Base-by-base conservation (phyloP, 2,797 vertebrate genomes). In the Pseudochirops corinnae region DNA sequence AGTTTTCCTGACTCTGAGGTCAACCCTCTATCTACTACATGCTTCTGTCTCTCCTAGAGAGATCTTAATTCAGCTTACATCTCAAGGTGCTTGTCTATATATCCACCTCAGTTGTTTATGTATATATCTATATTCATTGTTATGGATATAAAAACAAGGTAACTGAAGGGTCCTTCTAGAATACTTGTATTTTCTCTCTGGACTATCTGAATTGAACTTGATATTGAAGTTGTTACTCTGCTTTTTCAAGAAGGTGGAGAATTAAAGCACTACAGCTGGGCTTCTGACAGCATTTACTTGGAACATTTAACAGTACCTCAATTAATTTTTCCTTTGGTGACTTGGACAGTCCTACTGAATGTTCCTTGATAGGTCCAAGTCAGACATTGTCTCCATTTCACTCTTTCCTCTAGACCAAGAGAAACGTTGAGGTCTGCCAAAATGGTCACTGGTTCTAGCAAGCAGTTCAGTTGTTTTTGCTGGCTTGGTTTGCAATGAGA, bases 141-240 rank as follows among this genome's bases (percentile, higher is more conserved):
- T 74, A 10, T 74, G n/a, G 2, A 24, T 82, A 46, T 82, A 39
- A 82, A 24, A 82, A 46, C 39, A 82, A 82, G 26, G 39, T 87
- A 94, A 92, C 96, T 97, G 94, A 94, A 67, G 9, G 46, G 91
- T 26, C 39, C 92, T 96, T 96, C 94, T 95, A 97, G 39, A 26
- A 33, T 90, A 58, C 56, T 57, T n/a, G 87, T 39, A 94, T 93
- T 97, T 97, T 95, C 93, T 96, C 94, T 95, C 56, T 93, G 92
- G 93, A 94, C 55, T 94, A 67, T 97, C 94, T 93, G 95, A 96
- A 29, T 96, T 93, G 87, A 92, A 95, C 46, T 92, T 57, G 93
- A 62, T 94, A 90, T 60, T 94, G 55, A 93, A 96, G 93, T 95
- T 92, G 95, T 87, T 50, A 87, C 13, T 82, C 46, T 91, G 33